These are phyloP conservation scores for Bombus picipes DNA, from an alignment of 1,140 invertebrate species.

Conservation along the genomic window DNA sequence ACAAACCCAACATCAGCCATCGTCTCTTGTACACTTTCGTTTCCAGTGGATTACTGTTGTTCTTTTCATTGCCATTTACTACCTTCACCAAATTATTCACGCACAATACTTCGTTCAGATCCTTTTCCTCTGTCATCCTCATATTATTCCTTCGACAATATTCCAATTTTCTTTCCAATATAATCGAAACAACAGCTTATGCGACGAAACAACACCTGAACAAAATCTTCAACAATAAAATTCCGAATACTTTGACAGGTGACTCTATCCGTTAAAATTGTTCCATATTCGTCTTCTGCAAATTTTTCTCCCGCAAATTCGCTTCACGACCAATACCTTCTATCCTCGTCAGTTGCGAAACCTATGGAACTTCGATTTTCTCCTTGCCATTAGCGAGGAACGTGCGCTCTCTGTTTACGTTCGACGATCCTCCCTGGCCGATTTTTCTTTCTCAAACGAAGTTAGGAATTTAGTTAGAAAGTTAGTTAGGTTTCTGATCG, in stretches of 20 bases:
- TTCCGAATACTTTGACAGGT: not conserved
- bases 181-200: not conserved
- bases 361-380: not conserved
- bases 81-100: constrained; percentile 10
- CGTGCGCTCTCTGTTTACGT: not conserved
- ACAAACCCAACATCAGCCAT: constrained; percentile 86
- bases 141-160: not conserved
- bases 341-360: not conserved
- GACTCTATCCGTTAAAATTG: not conserved
- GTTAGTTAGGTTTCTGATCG: no score
- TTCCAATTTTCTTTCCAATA: not conserved
- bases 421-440: not conserved
- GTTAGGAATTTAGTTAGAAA: no score
- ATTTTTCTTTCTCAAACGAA: not conserved
- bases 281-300: not conserved
- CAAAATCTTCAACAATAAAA: not conserved
- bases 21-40: constrained; percentile 79
- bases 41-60: not conserved
- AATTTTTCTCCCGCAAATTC: not conserved
- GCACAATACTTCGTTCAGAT: constrained; percentile 33
- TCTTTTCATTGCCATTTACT: not conserved
- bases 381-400: not conserved
- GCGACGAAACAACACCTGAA: not conserved
- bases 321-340: not conserved
- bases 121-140: constrained; percentile 48